phyloP scores from a whole-genome alignment of 2,888 invertebrate species.

The Ariolimax columbianus region DNA sequence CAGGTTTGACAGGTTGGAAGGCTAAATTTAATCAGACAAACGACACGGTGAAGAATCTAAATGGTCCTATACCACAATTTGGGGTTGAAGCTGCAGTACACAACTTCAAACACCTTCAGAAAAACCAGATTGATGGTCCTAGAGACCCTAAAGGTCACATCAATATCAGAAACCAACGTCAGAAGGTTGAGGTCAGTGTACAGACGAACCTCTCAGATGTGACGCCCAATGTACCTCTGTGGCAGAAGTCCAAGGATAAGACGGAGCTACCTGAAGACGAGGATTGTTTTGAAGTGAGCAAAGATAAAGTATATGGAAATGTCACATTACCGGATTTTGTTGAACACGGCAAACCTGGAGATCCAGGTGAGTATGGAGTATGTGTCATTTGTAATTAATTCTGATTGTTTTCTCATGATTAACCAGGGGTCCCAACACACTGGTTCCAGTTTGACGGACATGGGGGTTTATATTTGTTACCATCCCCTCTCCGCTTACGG shows the following conservation, averaged over 20 bases:
- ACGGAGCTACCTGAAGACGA: background rate
- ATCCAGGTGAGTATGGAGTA: slow-evolving; percentile 11
- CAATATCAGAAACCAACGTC: background rate
- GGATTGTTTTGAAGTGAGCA: slow-evolving; percentile 17
- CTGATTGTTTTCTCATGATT: too few relatives aligned
- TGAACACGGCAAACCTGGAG: slow-evolving; percentile 28
- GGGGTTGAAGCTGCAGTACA: too few relatives aligned
- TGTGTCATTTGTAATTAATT: background rate
- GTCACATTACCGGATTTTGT: slow-evolving; percentile 26
- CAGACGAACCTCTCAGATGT: background rate
- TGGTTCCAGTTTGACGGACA: too few relatives aligned
- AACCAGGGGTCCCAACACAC: too few relatives aligned
- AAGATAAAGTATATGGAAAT: background rate
- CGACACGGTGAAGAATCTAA: too few relatives aligned
- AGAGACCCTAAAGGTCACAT: too few relatives aligned
- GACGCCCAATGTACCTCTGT: background rate
- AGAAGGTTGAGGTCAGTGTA: background rate
- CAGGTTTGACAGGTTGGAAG: too few relatives aligned
- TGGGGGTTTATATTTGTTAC: too few relatives aligned
- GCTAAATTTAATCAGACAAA: too few relatives aligned
- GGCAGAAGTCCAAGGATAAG: background rate
- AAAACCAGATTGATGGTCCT: background rate
- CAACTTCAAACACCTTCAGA: too few relatives aligned
- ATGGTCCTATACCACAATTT: too few relatives aligned
- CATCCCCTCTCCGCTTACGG: too few relatives aligned